Conservation (phyloP, 2,888 invertebrate genomes). For the Anthophora plumipes region DNA sequence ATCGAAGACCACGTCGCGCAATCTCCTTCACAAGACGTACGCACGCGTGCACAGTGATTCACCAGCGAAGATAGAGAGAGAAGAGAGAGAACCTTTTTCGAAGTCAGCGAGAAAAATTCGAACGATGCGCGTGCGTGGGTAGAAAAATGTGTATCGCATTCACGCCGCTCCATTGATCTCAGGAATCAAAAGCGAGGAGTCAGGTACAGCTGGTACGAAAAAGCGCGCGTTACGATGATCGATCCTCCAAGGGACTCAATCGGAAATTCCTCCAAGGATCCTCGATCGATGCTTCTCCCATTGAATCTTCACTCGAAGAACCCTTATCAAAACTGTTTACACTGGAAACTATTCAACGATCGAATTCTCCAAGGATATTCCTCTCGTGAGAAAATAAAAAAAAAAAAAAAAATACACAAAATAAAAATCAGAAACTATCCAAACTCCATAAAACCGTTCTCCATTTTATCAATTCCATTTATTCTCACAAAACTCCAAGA, state of each 20-base stretch:
- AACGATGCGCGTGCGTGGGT: conserved; percentile 67
- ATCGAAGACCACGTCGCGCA: no score
- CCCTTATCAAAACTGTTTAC: neutral
- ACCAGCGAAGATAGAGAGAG: no score
- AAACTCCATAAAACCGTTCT: no score
- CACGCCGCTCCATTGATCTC: conserved; percentile 66
- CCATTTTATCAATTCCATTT: no score
- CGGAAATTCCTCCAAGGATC: neutral
- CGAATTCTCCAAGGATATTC: neutral
- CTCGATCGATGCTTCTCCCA: neutral
- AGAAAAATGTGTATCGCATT: conserved; percentile 70
- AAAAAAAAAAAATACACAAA: neutral
- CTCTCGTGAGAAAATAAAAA: neutral
- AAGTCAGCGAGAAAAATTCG: conserved; percentile 49
- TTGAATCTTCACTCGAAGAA: neutral
- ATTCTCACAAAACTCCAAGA: rapidly evolving
- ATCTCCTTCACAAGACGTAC: no score
- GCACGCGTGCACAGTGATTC: neutral
- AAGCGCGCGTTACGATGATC: conserved; percentile 63
- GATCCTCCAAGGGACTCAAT: conserved; percentile 45
- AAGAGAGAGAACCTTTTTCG: conserved; percentile 31
- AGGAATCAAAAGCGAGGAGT: conserved; percentile 56
- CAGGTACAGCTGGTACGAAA: conserved; percentile 73
- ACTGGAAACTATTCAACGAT: neutral
- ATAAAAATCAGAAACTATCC: neutral